Evolutionary conservation across 2,888 invertebrate species (phyloP).

Genomic region (Trimorus sp.): DNA sequence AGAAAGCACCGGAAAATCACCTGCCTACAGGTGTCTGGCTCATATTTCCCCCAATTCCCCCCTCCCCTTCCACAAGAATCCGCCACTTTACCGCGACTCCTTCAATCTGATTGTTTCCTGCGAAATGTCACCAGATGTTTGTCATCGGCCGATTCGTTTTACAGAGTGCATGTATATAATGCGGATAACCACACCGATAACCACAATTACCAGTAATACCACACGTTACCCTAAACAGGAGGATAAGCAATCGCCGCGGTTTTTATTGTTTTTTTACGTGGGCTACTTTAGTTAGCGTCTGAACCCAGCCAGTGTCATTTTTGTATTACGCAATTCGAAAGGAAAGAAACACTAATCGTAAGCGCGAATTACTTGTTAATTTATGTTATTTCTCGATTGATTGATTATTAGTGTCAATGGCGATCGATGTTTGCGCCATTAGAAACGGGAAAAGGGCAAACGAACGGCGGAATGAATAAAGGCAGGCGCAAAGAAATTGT

Average conservation of each 20-base stretch:
- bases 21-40: no score
- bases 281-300: constrained; percentile 30
- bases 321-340: background rate
- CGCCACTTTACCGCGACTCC: constrained; percentile 19
- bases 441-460: constrained; percentile 38
- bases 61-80: background rate
- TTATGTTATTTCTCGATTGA: constrained; percentile 34
- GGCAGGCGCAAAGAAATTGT: constrained; percentile 40
- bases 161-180: constrained; percentile 63
- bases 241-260: constrained; percentile 37
- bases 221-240: constrained; percentile 55
- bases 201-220: constrained; percentile 34
- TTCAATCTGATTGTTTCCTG: constrained; percentile 46
- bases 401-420: background rate
- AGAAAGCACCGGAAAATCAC: constrained; percentile 69
- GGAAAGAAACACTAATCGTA: no score
- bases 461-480: constrained; percentile 3
- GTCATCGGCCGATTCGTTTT: constrained; percentile 40
- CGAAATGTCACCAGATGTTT: constrained; percentile 28
- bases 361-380: background rate
- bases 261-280: constrained; percentile 42
- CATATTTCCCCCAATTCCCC: constrained; percentile 35
- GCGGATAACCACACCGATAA: constrained; percentile 53
- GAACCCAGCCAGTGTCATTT: background rate
- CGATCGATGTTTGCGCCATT: constrained; percentile 55